Conservation (phyloP, 2,113 vertebrate species). For the Cnemophilus loriae region DNA sequence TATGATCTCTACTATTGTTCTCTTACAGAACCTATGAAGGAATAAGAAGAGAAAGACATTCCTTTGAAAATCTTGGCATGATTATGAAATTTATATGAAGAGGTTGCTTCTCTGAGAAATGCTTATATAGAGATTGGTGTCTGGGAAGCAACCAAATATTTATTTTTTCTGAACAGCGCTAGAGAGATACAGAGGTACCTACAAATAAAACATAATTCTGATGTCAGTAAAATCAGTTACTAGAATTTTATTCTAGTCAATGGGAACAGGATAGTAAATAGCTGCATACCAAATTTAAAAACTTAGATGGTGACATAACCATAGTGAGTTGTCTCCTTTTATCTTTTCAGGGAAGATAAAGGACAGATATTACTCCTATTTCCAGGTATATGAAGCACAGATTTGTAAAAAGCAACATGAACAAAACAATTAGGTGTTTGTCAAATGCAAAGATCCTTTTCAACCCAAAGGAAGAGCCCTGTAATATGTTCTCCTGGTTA, state of each 20-base stretch:
- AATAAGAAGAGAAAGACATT: background rate
- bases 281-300: background rate
- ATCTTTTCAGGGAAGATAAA: background rate
- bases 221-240: background rate
- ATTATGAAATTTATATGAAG: background rate
- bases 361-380: background rate
- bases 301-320: background rate
- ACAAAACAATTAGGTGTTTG: background rate
- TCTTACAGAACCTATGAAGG: background rate
- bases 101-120: background rate
- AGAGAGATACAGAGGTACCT: background rate
- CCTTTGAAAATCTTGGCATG: background rate
- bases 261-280: background rate
- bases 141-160: background rate
- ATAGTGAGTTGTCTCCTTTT: background rate
- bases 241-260: background rate
- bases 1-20: background rate
- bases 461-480: background rate
- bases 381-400: background rate
- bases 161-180: background rate
- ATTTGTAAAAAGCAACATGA: background rate
- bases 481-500: background rate
- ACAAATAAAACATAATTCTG: background rate
- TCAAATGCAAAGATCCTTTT: background rate
- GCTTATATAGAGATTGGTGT: background rate